Evolutionary conservation across 2,888 invertebrate genomes (phyloP), one percentile per base, ranked within the genome.

Genomic region (Sinhomidia bicolor): DNA sequence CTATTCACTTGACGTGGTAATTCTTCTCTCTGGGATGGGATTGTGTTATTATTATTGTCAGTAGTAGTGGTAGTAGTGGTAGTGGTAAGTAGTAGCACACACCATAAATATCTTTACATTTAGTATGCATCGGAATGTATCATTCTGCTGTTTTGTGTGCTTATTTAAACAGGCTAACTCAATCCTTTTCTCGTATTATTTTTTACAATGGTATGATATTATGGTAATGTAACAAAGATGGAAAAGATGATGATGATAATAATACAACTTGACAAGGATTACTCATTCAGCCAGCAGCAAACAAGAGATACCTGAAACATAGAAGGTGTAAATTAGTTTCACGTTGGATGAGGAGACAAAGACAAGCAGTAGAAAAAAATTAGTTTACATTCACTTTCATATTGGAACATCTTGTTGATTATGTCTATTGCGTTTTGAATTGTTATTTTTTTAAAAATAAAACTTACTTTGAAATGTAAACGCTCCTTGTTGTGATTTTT

Each of bases 1-100:
- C 47, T 47, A 76, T 76, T 76, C 51, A 51, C 76, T 76, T 47
- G 23, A 26, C 23, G 74, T 76, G 76, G 76, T 76, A 76, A 76
- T 76, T 76, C 74, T 65, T 29, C 12, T 36, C 20, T 36, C n/a
- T 32, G 32, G 32, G 62, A 62, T 68, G 68, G 68, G 68, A 76
- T 74, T 20, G 20, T 32, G n/a, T 44, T 51, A 32, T 29, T 76
- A 29, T 51, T 76, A 76, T 76, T 76, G 76, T 76, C 76, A 51
- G 51, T 76, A 76, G 26, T 29, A n/a, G n/a, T n/a, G n/a, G n/a
- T n/a, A n/a, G n/a, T n/a, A n/a, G n/a, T n/a, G n/a, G n/a, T n/a
- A n/a, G n/a, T n/a, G n/a, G n/a, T n/a, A n/a, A n/a, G n/a, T n/a
- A n/a, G n/a, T n/a, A n/a, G 5, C 36, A 68, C 68, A 68, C 44